A percentile compares a stretch with the other conserved stretches of the same genome.
Conservation (phyloP, 1,140 invertebrate genomes). For the Drosophila novamexicana region DNA sequence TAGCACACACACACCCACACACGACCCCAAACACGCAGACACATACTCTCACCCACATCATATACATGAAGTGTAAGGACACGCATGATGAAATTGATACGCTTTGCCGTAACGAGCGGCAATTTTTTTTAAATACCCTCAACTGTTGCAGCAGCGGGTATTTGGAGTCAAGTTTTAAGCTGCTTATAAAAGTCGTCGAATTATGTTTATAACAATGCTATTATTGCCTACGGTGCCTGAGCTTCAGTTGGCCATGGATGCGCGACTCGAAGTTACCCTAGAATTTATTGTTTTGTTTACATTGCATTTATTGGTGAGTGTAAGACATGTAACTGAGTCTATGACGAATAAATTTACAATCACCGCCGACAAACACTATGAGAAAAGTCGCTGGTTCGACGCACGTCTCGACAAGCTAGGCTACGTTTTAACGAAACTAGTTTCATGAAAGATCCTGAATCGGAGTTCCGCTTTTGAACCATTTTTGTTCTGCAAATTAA, state of each 20-base stretch:
- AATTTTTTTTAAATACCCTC: slow-evolving; percentile 19
- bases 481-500: too few relatives aligned
- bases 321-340: neutral
- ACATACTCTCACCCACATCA: neutral
- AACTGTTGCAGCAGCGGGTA: neutral
- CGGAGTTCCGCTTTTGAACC: too few relatives aligned
- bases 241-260: too few relatives aligned
- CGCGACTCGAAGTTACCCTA: neutral
- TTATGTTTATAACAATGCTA: neutral
- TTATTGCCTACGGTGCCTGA: neutral
- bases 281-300: neutral
- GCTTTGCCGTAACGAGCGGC: slow-evolving; percentile 69
- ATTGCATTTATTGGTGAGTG: too few relatives aligned
- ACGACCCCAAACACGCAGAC: slow-evolving; percentile 6
- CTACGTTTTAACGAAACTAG: too few relatives aligned
- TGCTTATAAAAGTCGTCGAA: neutral
- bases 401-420: too few relatives aligned
- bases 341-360: neutral
- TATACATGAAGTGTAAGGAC: slow-evolving; percentile 40
- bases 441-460: too few relatives aligned
- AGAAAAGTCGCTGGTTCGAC: too few relatives aligned
- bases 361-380: too few relatives aligned
- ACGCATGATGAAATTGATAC: slow-evolving; percentile 81
- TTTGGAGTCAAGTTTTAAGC: neutral
- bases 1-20: slow-evolving; percentile 62